Conservation (phyloP, 2,797 vertebrate genomes). For the Myoxocephalus aenaeus region DNA sequence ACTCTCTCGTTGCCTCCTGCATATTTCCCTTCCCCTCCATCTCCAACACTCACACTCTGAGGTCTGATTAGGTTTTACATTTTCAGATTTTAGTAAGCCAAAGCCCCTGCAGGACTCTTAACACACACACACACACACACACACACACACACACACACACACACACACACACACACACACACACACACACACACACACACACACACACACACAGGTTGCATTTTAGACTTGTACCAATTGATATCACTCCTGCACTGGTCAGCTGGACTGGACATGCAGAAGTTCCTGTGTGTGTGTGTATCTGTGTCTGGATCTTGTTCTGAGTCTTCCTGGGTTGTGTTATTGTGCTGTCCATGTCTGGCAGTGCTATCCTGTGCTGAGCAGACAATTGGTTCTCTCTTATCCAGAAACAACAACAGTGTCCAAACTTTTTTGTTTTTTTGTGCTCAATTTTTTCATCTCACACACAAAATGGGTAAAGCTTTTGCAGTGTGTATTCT, state of each 20-base stretch:
- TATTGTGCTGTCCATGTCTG: slow-evolving; percentile 45
- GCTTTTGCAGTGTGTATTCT: background rate
- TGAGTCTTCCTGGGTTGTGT: slow-evolving; percentile 52
- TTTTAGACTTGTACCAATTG: slow-evolving; percentile 22
- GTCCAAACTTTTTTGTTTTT: slow-evolving; percentile 14
- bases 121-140: background rate
- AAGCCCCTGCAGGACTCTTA: slow-evolving; percentile 18
- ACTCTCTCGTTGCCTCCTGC: background rate
- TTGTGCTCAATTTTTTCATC: background rate
- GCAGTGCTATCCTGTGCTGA: slow-evolving; percentile 25
- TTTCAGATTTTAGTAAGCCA: slow-evolving; percentile 20
- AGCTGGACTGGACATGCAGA: slow-evolving; percentile 22
- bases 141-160: background rate
- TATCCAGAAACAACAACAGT: slow-evolving; percentile 29
- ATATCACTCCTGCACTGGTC: slow-evolving; percentile 21
- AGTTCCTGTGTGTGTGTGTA: background rate
- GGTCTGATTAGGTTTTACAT: slow-evolving; percentile 26
- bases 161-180: background rate
- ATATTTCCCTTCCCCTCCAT: slow-evolving; percentile 11
- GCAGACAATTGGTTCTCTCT: slow-evolving; percentile 34
- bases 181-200: background rate
- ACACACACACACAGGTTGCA: background rate
- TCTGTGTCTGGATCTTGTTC: slow-evolving; percentile 48
- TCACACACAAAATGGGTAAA: background rate
- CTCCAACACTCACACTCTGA: background rate